These are phyloP conservation scores for Leucoraja ocellata DNA, from an alignment of 2,797 vertebrate genomes.

Conservation along the genomic window DNA sequence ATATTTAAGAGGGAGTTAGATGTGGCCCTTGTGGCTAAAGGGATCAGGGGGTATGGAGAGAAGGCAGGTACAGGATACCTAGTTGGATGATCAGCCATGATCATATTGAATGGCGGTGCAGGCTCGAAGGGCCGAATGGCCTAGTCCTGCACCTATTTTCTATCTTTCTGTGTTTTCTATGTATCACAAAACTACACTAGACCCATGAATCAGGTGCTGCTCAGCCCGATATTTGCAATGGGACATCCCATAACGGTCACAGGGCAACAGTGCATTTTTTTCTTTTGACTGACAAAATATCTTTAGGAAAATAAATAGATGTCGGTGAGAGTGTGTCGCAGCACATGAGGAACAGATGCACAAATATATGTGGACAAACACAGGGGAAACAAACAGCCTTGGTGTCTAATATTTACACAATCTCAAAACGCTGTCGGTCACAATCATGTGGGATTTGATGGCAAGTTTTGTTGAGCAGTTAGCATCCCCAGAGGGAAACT, in stretches of 20 bases:
- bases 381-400: not conserved
- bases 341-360: not conserved
- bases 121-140: too few species aligned
- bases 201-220: not conserved
- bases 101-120: too few species aligned
- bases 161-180: too few species aligned
- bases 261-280: not conserved
- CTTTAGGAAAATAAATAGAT: not conserved
- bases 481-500: not conserved
- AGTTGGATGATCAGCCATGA: too few species aligned
- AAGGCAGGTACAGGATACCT: too few species aligned
- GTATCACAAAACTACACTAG: too few species aligned
- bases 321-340: not conserved
- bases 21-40: too few species aligned
- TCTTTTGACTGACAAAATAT: not conserved
- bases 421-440: not conserved
- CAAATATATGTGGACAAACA: not conserved
- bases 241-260: not conserved
- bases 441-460: constrained; percentile 15
- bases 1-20: too few species aligned
- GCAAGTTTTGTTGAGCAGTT: not conserved
- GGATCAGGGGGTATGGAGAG: too few species aligned
- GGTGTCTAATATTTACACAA: constrained; percentile 20
- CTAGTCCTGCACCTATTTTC: too few species aligned
- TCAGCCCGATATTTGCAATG: not conserved